Percentiles rank a stretch among this genome's conserved stretches.
These are phyloP conservation scores for Pachycephala philippinensis DNA, from an alignment of 2,113 vertebrate genomes.

Conservation along the genomic window DNA sequence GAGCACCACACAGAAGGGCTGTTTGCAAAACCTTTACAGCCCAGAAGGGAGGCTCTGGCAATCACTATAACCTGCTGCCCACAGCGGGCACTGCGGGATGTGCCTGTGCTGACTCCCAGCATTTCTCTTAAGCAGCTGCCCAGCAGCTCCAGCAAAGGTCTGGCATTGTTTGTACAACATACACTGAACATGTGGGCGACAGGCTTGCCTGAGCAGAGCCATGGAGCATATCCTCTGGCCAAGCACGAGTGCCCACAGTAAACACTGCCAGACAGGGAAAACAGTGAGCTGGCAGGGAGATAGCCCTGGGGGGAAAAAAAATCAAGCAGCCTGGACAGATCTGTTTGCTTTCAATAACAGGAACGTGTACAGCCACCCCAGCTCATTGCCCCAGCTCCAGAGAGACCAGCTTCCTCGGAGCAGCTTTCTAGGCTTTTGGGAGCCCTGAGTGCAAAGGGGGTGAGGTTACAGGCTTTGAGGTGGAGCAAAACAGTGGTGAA, in stretches of 20 bases:
- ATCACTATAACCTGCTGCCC: not conserved
- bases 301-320: not conserved
- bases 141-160: not conserved
- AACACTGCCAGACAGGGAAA: not conserved
- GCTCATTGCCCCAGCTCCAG: not conserved
- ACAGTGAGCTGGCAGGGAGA: not conserved
- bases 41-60: not conserved
- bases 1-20: not conserved
- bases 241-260: not conserved
- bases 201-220: not conserved
- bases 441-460: not conserved
- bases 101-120: not conserved
- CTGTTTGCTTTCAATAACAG: not conserved
- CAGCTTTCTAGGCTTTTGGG: not conserved
- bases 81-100: not conserved
- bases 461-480: not conserved
- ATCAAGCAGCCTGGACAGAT: not conserved
- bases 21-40: not conserved
- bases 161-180: not conserved
- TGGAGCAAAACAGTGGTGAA: not conserved
- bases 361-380: accelerated
- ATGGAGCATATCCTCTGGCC: not conserved
- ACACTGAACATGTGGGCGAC: accelerated
- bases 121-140: not conserved
- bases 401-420: not conserved